A percentile compares a stretch with the other conserved stretches of the same genome.
Evolutionary conservation across 2,888 invertebrate species (phyloP).

Genomic region (Steinernema hermaphroditum): DNA sequence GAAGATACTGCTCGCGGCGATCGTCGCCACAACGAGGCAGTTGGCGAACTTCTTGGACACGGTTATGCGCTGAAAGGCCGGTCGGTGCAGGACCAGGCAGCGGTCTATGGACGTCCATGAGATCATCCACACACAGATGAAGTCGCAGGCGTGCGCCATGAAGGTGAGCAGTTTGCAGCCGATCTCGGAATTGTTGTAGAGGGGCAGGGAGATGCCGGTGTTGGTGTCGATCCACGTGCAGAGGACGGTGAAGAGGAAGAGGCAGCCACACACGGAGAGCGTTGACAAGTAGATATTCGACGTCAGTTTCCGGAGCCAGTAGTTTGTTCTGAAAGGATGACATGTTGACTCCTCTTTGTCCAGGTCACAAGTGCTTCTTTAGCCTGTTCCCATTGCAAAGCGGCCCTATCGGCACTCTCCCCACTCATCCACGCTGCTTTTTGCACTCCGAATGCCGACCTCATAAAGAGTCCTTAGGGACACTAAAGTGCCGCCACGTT

Average conservation of each 20-base stretch:
- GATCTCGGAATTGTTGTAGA: constrained; percentile 57
- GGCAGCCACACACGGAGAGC: constrained; percentile 60
- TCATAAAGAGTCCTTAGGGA: too few species aligned
- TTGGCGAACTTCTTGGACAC: constrained; percentile 56
- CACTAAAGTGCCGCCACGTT: too few species aligned
- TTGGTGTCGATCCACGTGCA: constrained; percentile 62
- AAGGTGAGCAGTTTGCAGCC: constrained; percentile 62
- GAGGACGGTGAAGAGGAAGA: constrained; percentile 62
- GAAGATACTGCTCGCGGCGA: constrained; percentile 44
- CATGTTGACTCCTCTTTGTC: too few species aligned
- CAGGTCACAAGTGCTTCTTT: too few species aligned
- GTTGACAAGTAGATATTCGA: constrained; percentile 64
- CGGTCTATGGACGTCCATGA: constrained; percentile 61
- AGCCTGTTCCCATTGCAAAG: too few species aligned
- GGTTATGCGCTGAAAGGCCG: constrained; percentile 34
- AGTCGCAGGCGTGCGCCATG: constrained; percentile 63
- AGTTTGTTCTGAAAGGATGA: constrained; percentile 65
- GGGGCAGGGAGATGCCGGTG: constrained; percentile 41
- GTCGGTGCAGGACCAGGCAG: constrained; percentile 59
- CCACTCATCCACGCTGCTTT: neutral
- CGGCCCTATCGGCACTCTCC: too few species aligned
- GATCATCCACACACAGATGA: constrained; percentile 64
- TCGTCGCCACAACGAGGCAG: constrained; percentile 52
- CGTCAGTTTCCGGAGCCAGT: constrained; percentile 62
- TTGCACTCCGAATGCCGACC: too few species aligned